These are phyloP conservation scores for Epinephelus cyanopodus DNA, from an alignment of 2,113 vertebrate species.

Conservation along the genomic window DNA sequence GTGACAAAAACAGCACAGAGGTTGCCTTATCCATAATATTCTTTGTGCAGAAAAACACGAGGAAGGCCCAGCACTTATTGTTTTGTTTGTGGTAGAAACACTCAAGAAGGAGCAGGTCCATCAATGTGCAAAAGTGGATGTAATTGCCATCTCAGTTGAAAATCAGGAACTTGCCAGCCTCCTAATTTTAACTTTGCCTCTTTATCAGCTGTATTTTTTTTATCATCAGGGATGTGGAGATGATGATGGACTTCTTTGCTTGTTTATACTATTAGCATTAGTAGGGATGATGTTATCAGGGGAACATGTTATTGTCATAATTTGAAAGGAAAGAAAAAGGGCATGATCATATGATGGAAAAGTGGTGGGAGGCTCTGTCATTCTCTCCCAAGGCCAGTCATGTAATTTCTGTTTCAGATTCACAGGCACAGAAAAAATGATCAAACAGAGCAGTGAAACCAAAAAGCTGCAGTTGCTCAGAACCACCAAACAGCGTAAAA, in stretches of 20 bases:
- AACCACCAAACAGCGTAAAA: constrained; percentile 20
- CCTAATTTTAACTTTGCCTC: neutral
- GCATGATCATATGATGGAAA: constrained; percentile 44
- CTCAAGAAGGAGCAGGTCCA: neutral
- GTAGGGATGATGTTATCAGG: constrained; percentile 4
- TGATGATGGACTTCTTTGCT: constrained; percentile 2
- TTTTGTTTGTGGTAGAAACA: neutral
- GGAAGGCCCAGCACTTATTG: neutral
- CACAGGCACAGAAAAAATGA: constrained; percentile 57
- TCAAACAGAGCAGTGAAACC: constrained; percentile 55
- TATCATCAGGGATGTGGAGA: neutral
- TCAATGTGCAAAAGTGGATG: neutral
- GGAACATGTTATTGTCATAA: constrained; percentile 37
- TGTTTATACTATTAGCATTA: constrained; percentile 19
- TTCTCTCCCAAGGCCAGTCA: constrained; percentile 33
- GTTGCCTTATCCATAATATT: too few species aligned
- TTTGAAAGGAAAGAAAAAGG: constrained; percentile 41
- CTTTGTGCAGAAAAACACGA: too few species aligned
- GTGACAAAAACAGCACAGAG: too few species aligned
- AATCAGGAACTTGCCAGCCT: neutral
- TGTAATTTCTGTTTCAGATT: constrained; percentile 65
- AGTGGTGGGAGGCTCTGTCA: constrained; percentile 45
- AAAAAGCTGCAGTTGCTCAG: constrained; percentile 33
- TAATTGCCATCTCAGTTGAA: neutral
- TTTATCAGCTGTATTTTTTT: constrained; percentile 1